phyloP scores from a whole-genome alignment of 2,113 vertebrate genomes.

The Bucco capensis region DNA sequence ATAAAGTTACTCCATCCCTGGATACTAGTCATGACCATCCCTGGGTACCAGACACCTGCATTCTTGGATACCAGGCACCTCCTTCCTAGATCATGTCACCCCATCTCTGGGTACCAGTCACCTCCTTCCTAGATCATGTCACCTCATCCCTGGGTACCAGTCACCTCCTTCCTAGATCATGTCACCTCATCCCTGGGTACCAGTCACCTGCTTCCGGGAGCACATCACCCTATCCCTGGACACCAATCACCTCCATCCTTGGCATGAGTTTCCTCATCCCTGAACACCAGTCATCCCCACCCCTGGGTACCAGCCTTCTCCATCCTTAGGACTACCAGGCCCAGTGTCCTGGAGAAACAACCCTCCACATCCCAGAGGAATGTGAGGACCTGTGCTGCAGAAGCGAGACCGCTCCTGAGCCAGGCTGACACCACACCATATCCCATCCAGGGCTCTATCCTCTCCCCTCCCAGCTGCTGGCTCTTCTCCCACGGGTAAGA shows the following conservation, averaged over 20 bases:
- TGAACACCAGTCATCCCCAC: not conserved
- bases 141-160: not conserved
- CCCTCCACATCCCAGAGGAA: not conserved
- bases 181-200: not conserved
- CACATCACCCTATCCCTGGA: not conserved
- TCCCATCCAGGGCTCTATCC: not conserved
- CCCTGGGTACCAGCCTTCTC: not conserved
- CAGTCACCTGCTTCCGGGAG: too few relatives aligned
- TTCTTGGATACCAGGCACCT: too few relatives aligned
- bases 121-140: too few relatives aligned
- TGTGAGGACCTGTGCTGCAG: not conserved
- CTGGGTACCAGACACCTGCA: not conserved
- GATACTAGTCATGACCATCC: not conserved
- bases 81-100: too few relatives aligned
- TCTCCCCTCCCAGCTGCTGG: not conserved
- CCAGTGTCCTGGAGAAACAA: not conserved
- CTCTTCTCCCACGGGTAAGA: slow-evolving; percentile 59
- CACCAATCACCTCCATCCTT: too few relatives aligned
- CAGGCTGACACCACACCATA: not conserved
- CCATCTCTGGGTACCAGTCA: not conserved
- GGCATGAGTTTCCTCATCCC: not conserved
- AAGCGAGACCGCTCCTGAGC: not conserved
- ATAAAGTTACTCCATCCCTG: too few relatives aligned
- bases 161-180: too few relatives aligned
- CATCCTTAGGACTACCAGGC: not conserved